phyloP scores from a whole-genome alignment of 2,797 vertebrate species.

The Leptatherina wallacei region DNA sequence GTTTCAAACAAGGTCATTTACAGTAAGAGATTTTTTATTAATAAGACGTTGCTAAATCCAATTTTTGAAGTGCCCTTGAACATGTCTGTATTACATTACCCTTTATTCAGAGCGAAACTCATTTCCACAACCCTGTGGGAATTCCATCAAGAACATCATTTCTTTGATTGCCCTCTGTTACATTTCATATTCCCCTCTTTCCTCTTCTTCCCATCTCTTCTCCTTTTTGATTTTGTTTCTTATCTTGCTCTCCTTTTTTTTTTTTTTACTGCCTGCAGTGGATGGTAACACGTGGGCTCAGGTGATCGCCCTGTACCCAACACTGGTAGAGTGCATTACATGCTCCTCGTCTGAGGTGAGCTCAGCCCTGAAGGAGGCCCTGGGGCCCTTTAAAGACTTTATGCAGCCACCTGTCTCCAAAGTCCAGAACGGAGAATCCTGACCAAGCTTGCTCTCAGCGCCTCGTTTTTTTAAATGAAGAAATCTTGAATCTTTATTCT shows the following conservation, averaged over 20 bases:
- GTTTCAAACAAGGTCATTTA: conserved; percentile 62
- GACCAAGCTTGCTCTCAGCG: conserved; percentile 76
- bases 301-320: conserved; percentile 97
- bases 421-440: conserved; percentile 98
- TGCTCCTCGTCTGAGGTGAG: conserved; percentile 97
- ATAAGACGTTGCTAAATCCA: conserved; percentile 44
- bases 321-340: conserved; percentile 96
- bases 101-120: conserved; percentile 45
- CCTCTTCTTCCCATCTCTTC: conserved; percentile 12
- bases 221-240: not conserved
- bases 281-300: conserved; percentile 96
- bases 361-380: conserved; percentile 95
- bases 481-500: conserved; percentile 83
- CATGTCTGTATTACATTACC: conserved; percentile 46
- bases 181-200: conserved; percentile 25
- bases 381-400: conserved; percentile 99
- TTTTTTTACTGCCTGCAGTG: conserved; percentile 81
- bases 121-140: conserved; percentile 54
- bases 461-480: conserved; percentile 75
- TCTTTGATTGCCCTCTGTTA: conserved; percentile 60
- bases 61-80: conserved; percentile 63
- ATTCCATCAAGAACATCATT: conserved; percentile 54
- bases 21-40: conserved; percentile 6
- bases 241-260: not conserved
- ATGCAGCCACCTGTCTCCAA: conserved; percentile 96